Evolutionary conservation across 2,888 invertebrate species (phyloP).

Genomic region (Ceratothoa steindachneri): DNA sequence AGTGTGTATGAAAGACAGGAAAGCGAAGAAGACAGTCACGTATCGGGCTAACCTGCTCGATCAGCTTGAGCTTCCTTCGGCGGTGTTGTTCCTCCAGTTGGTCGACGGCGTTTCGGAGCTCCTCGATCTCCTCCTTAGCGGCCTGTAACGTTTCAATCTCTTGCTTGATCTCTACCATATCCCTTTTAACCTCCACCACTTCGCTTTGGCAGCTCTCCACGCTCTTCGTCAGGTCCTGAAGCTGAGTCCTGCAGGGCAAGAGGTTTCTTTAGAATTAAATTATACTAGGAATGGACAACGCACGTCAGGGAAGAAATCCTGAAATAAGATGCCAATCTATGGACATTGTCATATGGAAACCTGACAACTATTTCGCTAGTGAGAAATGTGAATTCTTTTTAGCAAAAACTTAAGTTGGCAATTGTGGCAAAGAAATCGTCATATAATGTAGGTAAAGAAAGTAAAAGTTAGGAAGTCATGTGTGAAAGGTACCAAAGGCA

Average conservation of each 20-base stretch:
- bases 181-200: conserved; percentile 70
- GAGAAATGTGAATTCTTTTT: too few relatives aligned
- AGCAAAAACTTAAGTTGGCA: too few relatives aligned
- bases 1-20: too few relatives aligned
- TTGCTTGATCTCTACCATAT: conserved; percentile 91
- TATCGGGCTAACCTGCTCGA: conserved; percentile 96
- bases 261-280: conserved; percentile 4
- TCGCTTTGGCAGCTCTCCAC: conserved; percentile 90
- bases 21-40: too few relatives aligned
- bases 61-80: conserved; percentile 78
- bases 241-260: conserved; percentile 37
- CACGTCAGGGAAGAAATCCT: too few relatives aligned
- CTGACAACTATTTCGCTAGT: too few relatives aligned
- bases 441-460: too few relatives aligned
- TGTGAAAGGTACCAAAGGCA: too few relatives aligned
- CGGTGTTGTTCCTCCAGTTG: conserved; percentile 86
- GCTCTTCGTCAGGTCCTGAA: conserved; percentile 44
- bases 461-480: too few relatives aligned
- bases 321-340: too few relatives aligned
- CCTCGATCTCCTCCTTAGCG: conserved; percentile 91
- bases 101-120: conserved; percentile 85
- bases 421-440: too few relatives aligned
- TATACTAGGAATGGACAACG: neutral
- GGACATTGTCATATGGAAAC: too few relatives aligned
- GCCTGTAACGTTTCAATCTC: conserved; percentile 90